Evolutionary conservation across 2,888 invertebrate species (phyloP), one percentile per base, ranked within the genome.

Genomic region (Thumatha senex): DNA sequence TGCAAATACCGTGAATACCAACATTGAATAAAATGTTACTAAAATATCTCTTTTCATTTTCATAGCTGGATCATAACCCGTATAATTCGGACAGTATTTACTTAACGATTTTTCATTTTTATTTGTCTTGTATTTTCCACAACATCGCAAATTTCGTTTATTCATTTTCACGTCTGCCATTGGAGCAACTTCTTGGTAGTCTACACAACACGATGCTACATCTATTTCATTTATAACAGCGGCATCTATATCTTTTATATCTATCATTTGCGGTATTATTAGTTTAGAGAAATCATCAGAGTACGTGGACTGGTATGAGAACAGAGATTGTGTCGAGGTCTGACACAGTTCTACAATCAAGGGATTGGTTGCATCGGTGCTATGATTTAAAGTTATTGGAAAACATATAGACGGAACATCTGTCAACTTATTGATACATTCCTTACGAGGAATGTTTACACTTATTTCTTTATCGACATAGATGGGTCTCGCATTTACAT

Each of bases 1-100:
- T 43, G 86, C 87, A 58, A 91, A 90, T 1, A 91, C 81, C 44
- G 87, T 88, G 14, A 90, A 70, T 24, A 89, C 86, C 47, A 91
- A 71, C 63, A 90, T 74, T 4, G 89, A 89, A 70, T 91, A 91
- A 42, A 90, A 65, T 2, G 88, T 86, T 12, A 91, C 86, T 51
- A 91, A 68, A 58, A 90, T 71, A 66, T 89, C 87, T 57, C 87
- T 77, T 65, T 91, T 91, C 54, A 88, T 75, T 72, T 80, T 86
- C 46, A 89, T 56, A 34, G 77, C 46, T 1, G 79, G 72, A 56
- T 88, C 85, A 48, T 71, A 74, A 18, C 77, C 69, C 1, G 65
- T 31, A 14, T 39, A 57, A 39, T 63, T 58, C 8, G 60, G 44
- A 46, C 49, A 8, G 31, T 31, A 8, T 31, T 14, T n/a, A 39